Conservation (phyloP, 2,113 vertebrate genomes). For the Elaphurus davidianus region DNA sequence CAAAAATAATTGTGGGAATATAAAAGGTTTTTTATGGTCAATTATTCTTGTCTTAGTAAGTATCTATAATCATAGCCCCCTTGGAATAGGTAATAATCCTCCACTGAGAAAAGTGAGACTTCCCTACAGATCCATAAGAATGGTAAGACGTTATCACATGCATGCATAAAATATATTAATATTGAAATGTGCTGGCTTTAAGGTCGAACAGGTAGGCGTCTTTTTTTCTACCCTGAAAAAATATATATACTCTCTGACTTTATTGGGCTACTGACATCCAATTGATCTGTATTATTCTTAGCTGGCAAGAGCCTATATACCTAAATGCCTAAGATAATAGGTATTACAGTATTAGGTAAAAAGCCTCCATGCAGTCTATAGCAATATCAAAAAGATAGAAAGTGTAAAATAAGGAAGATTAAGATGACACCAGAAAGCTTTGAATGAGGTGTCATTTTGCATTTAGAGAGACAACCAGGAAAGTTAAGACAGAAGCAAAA, state of each 20-base stretch:
- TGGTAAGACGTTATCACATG: constrained; percentile 80
- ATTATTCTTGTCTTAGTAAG: constrained; percentile 89
- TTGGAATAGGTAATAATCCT: constrained; percentile 84
- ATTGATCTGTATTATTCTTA: constrained; percentile 83
- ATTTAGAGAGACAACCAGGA: constrained; percentile 72
- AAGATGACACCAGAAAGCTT: constrained; percentile 77
- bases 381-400: constrained; percentile 76
- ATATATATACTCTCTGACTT: constrained; percentile 76
- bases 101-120: constrained; percentile 77
- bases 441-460: constrained; percentile 76
- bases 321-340: constrained; percentile 80
- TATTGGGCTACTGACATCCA: constrained; percentile 80
- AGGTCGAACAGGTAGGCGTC: constrained; percentile 79
- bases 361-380: constrained; percentile 70
- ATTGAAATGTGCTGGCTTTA: constrained; percentile 82
- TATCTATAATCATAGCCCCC: constrained; percentile 84
- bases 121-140: constrained; percentile 82
- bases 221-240: constrained; percentile 46
- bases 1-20: constrained; percentile 90
- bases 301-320: constrained; percentile 71
- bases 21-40: constrained; percentile 88
- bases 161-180: constrained; percentile 86
- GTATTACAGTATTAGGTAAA: constrained; percentile 79
- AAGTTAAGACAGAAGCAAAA: constrained; percentile 71
- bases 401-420: constrained; percentile 74